Conservation (phyloP, 2,797 vertebrate genomes). For the Oreortyx pictus region DNA sequence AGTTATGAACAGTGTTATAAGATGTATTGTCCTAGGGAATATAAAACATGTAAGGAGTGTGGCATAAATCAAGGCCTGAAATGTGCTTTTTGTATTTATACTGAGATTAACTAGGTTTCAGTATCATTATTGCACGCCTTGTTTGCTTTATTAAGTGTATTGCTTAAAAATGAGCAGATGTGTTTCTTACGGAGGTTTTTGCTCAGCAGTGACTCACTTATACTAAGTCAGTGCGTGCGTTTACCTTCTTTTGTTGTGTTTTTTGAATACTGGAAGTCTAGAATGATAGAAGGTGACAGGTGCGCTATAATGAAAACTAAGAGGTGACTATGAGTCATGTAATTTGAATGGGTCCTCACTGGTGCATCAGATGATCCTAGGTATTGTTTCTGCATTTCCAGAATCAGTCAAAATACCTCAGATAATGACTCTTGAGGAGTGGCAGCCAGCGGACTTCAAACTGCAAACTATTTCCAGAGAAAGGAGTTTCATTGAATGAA, state of each 20-base stretch:
- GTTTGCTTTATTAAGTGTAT: background rate
- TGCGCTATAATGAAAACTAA: background rate
- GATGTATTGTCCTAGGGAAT: background rate
- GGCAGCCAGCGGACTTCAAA: background rate
- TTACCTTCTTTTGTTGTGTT: background rate
- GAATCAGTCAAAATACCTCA: accelerated
- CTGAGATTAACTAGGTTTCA: background rate
- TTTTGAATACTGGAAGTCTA: background rate
- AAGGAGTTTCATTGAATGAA: background rate
- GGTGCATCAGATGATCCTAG: background rate
- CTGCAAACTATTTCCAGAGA: background rate
- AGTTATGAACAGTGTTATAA: background rate
- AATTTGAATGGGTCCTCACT: background rate
- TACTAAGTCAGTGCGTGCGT: accelerated
- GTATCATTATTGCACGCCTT: background rate
- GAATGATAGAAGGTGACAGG: background rate
- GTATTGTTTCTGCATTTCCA: background rate
- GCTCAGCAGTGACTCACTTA: background rate
- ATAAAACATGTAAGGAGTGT: background rate
- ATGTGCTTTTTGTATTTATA: background rate
- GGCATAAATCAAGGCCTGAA: background rate
- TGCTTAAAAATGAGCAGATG: background rate
- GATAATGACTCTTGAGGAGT: background rate
- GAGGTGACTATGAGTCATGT: background rate
- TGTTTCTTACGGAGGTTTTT: background rate